phyloP scores from a whole-genome alignment of 2,113 vertebrate species.

The Lipophrys pholis region DNA sequence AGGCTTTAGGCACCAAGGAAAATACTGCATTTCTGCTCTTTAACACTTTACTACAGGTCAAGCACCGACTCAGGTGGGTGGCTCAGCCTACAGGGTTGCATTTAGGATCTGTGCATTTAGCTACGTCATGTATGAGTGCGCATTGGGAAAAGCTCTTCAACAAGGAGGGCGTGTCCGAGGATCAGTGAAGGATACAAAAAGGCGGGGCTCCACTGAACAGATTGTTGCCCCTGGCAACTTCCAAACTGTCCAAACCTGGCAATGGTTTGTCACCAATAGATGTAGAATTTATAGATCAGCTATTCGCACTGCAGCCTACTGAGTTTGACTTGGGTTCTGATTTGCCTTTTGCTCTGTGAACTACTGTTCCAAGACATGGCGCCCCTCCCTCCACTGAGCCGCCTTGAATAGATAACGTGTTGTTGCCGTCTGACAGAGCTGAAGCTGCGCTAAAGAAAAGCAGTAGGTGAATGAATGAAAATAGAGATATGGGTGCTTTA shows the following conservation, averaged over 20 bases:
- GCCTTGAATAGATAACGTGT: constrained; percentile 64
- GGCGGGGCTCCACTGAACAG: constrained; percentile 69
- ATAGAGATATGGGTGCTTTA: constrained; percentile 53
- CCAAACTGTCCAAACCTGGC: constrained; percentile 63
- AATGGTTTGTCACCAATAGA: constrained; percentile 61
- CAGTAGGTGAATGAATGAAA: constrained; percentile 32
- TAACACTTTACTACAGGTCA: not conserved
- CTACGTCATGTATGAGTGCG: constrained; percentile 22
- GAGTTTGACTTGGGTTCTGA: constrained; percentile 44
- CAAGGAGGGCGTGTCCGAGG: constrained; percentile 40
- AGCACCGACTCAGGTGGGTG: not conserved
- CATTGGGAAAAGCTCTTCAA: constrained; percentile 26
- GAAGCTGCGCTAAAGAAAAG: constrained; percentile 45
- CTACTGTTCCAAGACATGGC: constrained; percentile 29
- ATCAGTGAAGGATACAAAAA: constrained; percentile 48
- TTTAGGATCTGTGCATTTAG: constrained; percentile 29
- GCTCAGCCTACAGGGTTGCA: constrained; percentile 1
- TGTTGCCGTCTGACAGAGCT: constrained; percentile 55
- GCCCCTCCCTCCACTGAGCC: constrained; percentile 57
- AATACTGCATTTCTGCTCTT: not conserved
- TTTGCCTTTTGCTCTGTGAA: constrained; percentile 41
- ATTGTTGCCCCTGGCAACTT: constrained; percentile 77
- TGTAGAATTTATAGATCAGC: constrained; percentile 70
- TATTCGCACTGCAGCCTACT: constrained; percentile 40
- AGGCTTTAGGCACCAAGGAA: constrained; percentile 25